Conservation (phyloP, 2,113 vertebrate genomes). For the Diadophis punctatus region DNA sequence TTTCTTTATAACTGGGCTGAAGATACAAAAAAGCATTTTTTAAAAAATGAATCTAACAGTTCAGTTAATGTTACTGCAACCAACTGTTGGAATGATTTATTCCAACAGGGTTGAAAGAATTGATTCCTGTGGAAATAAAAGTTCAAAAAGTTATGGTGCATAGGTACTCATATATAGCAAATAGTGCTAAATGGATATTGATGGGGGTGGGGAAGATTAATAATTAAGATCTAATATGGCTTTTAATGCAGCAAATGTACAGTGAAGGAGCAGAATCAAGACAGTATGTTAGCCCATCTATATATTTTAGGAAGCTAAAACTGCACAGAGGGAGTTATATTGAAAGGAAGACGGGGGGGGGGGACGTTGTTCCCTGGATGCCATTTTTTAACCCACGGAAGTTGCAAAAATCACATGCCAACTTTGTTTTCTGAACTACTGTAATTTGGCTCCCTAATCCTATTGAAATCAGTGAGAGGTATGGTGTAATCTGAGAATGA, state of each 20-base stretch:
- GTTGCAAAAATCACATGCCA: neutral
- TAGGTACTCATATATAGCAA: neutral
- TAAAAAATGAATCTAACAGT: neutral
- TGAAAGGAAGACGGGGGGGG: neutral
- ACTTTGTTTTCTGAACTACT: neutral
- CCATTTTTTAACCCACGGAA: neutral
- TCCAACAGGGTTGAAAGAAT: neutral
- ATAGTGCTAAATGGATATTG: neutral
- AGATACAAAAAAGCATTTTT: neutral
- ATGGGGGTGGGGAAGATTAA: neutral
- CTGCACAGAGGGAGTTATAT: neutral
- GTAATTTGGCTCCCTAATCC: neutral
- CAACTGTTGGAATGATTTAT: neutral
- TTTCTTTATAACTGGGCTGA: neutral
- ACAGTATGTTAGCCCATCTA: neutral
- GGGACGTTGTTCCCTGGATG: neutral
- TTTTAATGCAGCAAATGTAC: neutral
- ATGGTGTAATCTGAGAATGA: neutral
- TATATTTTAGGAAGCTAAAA: neutral
- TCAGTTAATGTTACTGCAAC: neutral
- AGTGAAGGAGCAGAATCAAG: neutral
- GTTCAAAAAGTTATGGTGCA: neutral
- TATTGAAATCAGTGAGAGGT: neutral
- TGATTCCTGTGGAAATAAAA: neutral
- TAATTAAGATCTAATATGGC: neutral